phyloP scores from a whole-genome alignment of 1,140 invertebrate genomes.

The Conopomorpha cramerella region DNA sequence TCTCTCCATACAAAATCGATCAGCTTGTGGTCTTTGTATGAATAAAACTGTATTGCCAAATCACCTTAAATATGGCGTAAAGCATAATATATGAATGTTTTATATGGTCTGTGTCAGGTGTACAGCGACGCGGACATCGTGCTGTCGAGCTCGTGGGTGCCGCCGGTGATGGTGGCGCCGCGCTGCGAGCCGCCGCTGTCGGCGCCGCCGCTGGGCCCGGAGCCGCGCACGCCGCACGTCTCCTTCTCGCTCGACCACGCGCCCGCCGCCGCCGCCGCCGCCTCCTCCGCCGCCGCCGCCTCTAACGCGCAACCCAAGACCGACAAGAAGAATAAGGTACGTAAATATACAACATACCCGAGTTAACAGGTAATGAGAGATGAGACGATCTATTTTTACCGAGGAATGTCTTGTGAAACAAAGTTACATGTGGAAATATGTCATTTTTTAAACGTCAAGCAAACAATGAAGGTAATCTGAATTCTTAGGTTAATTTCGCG shows the following conservation, averaged over 20 bases:
- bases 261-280: too few relatives aligned
- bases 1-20: too few relatives aligned
- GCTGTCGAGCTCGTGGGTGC: constrained; percentile 80
- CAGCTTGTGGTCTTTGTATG: background rate
- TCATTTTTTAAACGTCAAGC: too few relatives aligned
- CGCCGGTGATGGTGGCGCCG: constrained; percentile 76
- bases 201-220: constrained; percentile 44
- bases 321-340: constrained; percentile 72
- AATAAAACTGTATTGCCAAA: background rate
- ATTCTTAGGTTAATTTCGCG: too few relatives aligned
- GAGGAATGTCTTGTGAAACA: too few relatives aligned
- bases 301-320: constrained; percentile 37
- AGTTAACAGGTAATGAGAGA: too few relatives aligned
- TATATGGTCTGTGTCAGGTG: too few relatives aligned
- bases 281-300: too few relatives aligned
- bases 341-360: too few relatives aligned
- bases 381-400: too few relatives aligned
- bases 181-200: constrained; percentile 62
- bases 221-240: constrained; percentile 41
- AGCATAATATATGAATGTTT: background rate
- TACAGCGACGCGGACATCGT: constrained; percentile 87
- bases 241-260: constrained; percentile 52
- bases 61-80: background rate
- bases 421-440: too few relatives aligned
- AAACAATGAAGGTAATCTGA: too few relatives aligned